A percentile compares a stretch with the other conserved stretches of the same genome.
These are phyloP conservation scores for Enteromius thamalakanensis DNA, from an alignment of 2,797 vertebrate genomes.

Conservation along the genomic window DNA sequence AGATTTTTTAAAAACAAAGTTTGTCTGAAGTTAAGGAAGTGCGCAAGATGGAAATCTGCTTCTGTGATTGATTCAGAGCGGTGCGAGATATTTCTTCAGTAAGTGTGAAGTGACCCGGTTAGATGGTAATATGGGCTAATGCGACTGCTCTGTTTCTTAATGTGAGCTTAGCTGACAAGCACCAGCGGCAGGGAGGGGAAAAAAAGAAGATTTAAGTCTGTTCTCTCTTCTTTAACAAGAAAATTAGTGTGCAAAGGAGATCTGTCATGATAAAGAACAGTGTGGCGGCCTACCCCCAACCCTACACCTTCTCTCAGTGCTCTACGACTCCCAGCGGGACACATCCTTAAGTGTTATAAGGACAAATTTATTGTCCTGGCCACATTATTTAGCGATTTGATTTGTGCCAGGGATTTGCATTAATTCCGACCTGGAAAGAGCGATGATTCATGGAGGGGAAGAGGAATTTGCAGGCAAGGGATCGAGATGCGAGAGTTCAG, in stretches of 20 bases:
- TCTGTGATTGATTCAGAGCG: conserved; percentile 50
- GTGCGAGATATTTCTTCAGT: conserved; percentile 52
- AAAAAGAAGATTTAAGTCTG: conserved; percentile 56
- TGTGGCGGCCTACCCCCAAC: conserved; percentile 37
- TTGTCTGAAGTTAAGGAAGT: not conserved
- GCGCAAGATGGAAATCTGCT: conserved; percentile 7
- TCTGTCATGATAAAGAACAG: conserved; percentile 69
- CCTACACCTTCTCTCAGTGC: conserved; percentile 47
- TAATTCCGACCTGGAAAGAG: conserved; percentile 52
- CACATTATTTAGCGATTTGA: conserved; percentile 66
- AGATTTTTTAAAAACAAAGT: conserved; percentile 6
- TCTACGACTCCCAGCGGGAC: conserved; percentile 61
- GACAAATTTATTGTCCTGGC: conserved; percentile 58
- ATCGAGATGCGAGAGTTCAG: conserved; percentile 48
- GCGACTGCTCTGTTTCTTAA: conserved; percentile 61
- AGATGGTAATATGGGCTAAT: conserved; percentile 64
- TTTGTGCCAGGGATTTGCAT: conserved; percentile 71
- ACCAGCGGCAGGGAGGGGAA: conserved; percentile 50
- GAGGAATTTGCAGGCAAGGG: conserved; percentile 22
- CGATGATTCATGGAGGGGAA: conserved; percentile 60
- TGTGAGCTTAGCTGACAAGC: conserved; percentile 62
- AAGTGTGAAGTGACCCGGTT: conserved; percentile 60
- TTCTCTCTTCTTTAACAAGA: conserved; percentile 67
- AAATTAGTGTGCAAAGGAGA: conserved; percentile 70
- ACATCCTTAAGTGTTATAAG: conserved; percentile 62